Percentiles rank a stretch among this genome's conserved stretches.
Evolutionary conservation across 2,113 vertebrate species (phyloP).

Genomic region (Megalops atlanticus): DNA sequence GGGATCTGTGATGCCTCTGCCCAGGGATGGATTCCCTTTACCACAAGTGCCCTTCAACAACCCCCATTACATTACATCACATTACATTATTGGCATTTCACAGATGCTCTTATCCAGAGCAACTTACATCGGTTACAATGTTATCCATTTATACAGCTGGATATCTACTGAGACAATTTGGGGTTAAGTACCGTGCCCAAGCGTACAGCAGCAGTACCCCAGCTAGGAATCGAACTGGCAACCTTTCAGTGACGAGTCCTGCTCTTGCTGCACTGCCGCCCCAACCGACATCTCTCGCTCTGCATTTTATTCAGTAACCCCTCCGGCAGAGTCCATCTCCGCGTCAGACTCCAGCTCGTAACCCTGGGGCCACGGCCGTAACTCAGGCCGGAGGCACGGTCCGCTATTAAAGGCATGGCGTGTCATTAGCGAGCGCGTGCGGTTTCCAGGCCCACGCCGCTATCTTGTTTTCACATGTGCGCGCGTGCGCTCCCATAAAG

Average conservation of each 20-base stretch:
- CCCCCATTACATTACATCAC: too few species aligned
- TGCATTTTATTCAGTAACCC: too few species aligned
- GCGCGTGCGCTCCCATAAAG: slow-evolving; percentile 17
- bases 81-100: too few species aligned
- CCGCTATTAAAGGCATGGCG: slow-evolving; percentile 11
- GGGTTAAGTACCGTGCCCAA: too few species aligned
- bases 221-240: too few species aligned
- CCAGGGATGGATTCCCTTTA: neutral
- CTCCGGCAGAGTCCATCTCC: neutral
- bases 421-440: slow-evolving; percentile 7
- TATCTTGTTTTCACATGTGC: slow-evolving; percentile 33
- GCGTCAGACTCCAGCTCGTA: neutral
- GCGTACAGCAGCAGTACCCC: too few species aligned
- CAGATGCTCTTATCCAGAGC: too few species aligned
- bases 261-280: neutral
- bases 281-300: neutral
- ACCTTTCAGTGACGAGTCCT: too few species aligned
- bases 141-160: too few species aligned
- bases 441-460: neutral
- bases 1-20: neutral
- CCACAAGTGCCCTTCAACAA: neutral
- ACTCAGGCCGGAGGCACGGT: neutral
- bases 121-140: too few species aligned
- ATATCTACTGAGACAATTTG: too few species aligned
- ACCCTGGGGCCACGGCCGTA: neutral